phyloP scores from a whole-genome alignment of 2,797 vertebrate genomes.

The Mormyrops boulengeri region DNA sequence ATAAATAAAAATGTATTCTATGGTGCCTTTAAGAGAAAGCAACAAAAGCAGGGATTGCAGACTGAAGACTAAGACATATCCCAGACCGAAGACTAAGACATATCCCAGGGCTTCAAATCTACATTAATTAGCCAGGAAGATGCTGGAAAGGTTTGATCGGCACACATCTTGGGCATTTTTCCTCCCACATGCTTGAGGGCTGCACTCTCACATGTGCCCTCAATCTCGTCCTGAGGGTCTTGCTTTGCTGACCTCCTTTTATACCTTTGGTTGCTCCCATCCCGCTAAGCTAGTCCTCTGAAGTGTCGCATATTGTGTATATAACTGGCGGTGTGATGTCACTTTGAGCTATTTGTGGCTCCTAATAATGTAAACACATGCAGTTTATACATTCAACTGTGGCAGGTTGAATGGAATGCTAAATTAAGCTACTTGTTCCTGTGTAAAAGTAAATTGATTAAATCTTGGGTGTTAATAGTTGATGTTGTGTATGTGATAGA shows the following conservation, averaged over 20 bases:
- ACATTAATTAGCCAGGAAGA: background rate
- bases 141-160: no score
- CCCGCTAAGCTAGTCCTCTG: background rate
- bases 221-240: background rate
- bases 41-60: background rate
- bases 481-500: background rate
- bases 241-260: background rate
- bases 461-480: background rate
- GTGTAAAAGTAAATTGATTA: background rate
- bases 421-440: background rate
- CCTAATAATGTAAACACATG: background rate
- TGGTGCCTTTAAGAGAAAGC: background rate
- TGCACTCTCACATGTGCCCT: background rate
- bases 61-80: background rate
- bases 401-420: background rate
- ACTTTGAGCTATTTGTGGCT: background rate
- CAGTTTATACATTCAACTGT: slow-evolving; percentile 1
- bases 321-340: background rate
- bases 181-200: background rate
- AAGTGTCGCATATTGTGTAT: background rate
- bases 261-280: background rate
- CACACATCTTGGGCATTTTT: background rate
- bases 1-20: background rate
- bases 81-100: background rate
- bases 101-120: background rate